Evolutionary conservation across 2,113 vertebrate species (phyloP).

Genomic region (Plectropomus leopardus): DNA sequence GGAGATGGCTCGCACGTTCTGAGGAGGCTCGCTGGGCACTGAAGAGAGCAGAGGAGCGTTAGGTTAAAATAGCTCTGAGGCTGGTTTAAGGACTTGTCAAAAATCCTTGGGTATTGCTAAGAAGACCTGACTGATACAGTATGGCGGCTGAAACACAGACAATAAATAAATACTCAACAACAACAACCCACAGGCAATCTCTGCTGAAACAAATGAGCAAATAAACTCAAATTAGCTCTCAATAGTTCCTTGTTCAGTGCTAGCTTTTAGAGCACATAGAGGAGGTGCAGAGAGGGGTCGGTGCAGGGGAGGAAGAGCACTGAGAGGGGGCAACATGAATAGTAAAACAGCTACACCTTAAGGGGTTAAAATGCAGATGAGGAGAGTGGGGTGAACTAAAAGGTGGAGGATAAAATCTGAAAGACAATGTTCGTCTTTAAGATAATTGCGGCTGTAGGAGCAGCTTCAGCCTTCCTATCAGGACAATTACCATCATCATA

Average conservation of each 20-base stretch:
- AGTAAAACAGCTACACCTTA: conserved; percentile 51
- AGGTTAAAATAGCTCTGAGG: conserved; percentile 13
- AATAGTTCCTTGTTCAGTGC: conserved; percentile 62
- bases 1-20: conserved; percentile 95
- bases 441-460: conserved; percentile 33
- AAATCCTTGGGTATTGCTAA: conserved; percentile 12
- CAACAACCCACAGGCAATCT: conserved; percentile 50
- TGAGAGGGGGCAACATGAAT: conserved; percentile 40
- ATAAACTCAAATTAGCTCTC: conserved; percentile 61
- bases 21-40: conserved; percentile 98
- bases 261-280: conserved; percentile 44
- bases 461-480: conserved; percentile 18
- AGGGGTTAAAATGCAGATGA: conserved; percentile 69
- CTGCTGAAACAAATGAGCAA: conserved; percentile 69
- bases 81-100: not conserved
- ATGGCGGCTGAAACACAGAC: conserved; percentile 28
- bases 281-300: conserved; percentile 3
- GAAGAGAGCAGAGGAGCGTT: conserved; percentile 42
- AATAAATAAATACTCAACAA: conserved; percentile 51
- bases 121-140: conserved; percentile 28
- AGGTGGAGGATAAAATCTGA: conserved; percentile 46
- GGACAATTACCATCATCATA: conserved; percentile 45
- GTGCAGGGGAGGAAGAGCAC: conserved; percentile 9
- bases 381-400: conserved; percentile 31
- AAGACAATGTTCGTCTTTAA: conserved; percentile 51